Evolutionary conservation across 2,888 invertebrate genomes (phyloP).

Genomic region (Diloba caeruleocephala): DNA sequence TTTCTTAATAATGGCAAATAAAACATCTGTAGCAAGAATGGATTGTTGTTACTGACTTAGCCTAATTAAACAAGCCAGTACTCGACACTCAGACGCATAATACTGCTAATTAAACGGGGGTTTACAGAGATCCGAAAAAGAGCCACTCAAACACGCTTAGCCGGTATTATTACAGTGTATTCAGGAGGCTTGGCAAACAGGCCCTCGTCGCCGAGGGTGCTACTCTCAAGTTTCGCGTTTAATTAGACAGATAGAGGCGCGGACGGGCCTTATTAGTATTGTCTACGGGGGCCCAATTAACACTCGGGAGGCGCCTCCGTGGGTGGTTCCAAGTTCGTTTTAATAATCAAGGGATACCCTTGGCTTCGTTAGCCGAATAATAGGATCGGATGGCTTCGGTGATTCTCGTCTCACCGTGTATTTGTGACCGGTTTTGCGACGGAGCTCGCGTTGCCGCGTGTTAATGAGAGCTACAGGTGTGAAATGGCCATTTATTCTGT

Average conservation of each 20-base stretch:
- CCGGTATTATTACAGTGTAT: slow-evolving; percentile 88
- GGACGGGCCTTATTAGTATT: slow-evolving; percentile 89
- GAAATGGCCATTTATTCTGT: slow-evolving; percentile 43
- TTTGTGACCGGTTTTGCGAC: slow-evolving; percentile 33
- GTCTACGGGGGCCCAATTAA: slow-evolving; percentile 89
- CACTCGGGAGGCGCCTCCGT: slow-evolving; percentile 82
- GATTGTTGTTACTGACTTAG: slow-evolving; percentile 87
- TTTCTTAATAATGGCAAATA: slow-evolving; percentile 69
- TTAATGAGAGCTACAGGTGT: slow-evolving; percentile 59
- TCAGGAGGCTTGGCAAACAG: slow-evolving; percentile 87
- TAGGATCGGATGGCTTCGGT: slow-evolving; percentile 79
- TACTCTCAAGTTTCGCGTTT: slow-evolving; percentile 89
- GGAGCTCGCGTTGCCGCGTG: slow-evolving; percentile 11
- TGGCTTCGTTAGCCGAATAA: slow-evolving; percentile 86
- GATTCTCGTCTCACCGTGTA: slow-evolving; percentile 54
- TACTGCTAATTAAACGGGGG: slow-evolving; percentile 88
- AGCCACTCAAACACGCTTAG: slow-evolving; percentile 89
- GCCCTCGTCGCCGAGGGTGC: slow-evolving; percentile 86
- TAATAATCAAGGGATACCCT: slow-evolving; percentile 88
- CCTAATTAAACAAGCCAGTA: slow-evolving; percentile 87
- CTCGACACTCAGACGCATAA: slow-evolving; percentile 88
- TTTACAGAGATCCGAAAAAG: slow-evolving; percentile 88
- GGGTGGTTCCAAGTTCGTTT: slow-evolving; percentile 86
- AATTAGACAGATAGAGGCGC: slow-evolving; percentile 89
- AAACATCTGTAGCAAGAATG: slow-evolving; percentile 75